These are phyloP conservation scores for Alcis repandata DNA, from an alignment of 2,888 invertebrate genomes.

Conservation along the genomic window DNA sequence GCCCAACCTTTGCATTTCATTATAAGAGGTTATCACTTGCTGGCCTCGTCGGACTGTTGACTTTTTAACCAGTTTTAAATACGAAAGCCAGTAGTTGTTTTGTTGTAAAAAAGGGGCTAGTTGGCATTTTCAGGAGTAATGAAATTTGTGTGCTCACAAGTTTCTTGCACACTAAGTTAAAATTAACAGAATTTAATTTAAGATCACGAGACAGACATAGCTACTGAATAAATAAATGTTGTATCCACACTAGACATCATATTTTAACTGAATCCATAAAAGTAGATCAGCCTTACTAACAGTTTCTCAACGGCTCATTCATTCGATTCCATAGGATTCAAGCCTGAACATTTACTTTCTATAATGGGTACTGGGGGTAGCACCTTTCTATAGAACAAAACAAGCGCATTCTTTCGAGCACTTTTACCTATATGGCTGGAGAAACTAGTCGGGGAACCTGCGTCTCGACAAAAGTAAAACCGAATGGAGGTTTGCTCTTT, in stretches of 20 bases:
- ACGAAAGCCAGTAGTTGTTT: background rate
- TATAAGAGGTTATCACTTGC: conserved; percentile 34
- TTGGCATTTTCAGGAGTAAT: background rate
- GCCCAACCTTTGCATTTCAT: conserved; percentile 18
- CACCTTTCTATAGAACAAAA: conserved; percentile 22
- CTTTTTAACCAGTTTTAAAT: conserved; percentile 31
- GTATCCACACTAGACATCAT: too few species aligned
- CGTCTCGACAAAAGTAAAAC: conserved; percentile 58
- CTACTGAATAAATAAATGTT: too few species aligned
- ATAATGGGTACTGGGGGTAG: conserved; percentile 9
- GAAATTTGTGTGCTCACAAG: background rate
- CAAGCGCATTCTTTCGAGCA: conserved; percentile 29
- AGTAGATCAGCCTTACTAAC: background rate
- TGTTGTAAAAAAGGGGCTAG: background rate
- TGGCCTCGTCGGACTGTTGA: conserved; percentile 30
- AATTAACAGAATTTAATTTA: background rate
- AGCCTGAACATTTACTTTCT: conserved; percentile 19
- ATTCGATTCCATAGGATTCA: conserved; percentile 6
- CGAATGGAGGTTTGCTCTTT: conserved; percentile 50
- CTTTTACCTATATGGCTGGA: conserved; percentile 39
- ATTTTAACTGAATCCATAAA: background rate
- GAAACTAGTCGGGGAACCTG: conserved; percentile 43
- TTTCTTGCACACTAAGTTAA: background rate
- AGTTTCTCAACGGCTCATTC: background rate
- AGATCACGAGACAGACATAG: background rate